Evolutionary conservation across 2,888 invertebrate genomes (phyloP), one percentile per base, ranked within the genome.

Genomic region (Anorthoa munda): DNA sequence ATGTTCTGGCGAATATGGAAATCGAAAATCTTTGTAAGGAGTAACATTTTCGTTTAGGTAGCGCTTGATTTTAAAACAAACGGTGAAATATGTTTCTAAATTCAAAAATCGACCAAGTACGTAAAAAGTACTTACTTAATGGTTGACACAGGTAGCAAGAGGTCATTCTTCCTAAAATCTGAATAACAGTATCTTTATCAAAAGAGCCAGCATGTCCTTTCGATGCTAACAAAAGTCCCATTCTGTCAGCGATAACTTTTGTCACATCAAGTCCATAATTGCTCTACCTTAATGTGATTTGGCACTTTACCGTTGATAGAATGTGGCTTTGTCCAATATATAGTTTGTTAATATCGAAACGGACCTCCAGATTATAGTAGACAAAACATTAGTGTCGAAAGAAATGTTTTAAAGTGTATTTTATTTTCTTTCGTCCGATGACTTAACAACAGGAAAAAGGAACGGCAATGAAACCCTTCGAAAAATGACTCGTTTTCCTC

Each of bases 1-100:
- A 82, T 78, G 48, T 7, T 58, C 15, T 21, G 23, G 53, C 45
- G 26, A 67, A 13, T 51, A 46, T 60, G 39, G n/a, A 46, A 55
- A 64, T 77, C 21, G 39, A 63, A 64, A 53, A 26, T 48, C 4
- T 45, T 64, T 59, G 17, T 17, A n/a, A n/a, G 23, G 0, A 39
- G n/a, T 45, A 55, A 26, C 4, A 18, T 55, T 79, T 39, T 39
- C 1, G 12, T 4, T 13, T 53, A 31, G 31, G 39, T 39, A 39
- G 39, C 39, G 39, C 39, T 39, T 39, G 39, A 9, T 39, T 39
- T 39, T 39, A 39, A 39, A 9, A 39, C 9, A 39, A 39, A 31
- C 4, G 7, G 7, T 39, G 9, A 39, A 39, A 39, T 39, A 39
- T 39, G 39, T 39, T 39, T 39, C 39, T 39, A 39, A 39, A 39